Percentiles rank a stretch among this genome's conserved stretches.
Conservation (phyloP, 2,113 vertebrate genomes). For the Rhinolophus sinicus region DNA sequence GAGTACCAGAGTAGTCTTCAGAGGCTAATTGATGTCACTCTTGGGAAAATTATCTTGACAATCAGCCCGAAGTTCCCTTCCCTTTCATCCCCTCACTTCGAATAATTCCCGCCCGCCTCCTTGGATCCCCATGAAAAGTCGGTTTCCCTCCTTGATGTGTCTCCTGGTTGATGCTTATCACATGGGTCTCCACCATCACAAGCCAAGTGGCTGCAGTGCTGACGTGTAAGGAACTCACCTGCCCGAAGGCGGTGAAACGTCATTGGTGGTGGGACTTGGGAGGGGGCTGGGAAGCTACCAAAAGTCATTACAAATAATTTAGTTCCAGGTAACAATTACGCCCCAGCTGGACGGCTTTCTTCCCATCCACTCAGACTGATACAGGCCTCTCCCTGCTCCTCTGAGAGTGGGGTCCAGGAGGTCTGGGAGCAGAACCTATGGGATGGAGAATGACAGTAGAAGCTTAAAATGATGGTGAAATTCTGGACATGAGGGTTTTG, state of each 20-base stretch:
- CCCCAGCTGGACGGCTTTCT: neutral
- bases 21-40: neutral
- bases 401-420: neutral
- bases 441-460: rapidly evolving
- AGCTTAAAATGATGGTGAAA: no score
- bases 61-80: neutral
- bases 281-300: neutral
- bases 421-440: neutral
- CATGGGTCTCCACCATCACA: neutral
- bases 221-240: neutral
- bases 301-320: slow-evolving; percentile 27
- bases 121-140: no score
- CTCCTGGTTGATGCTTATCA: neutral
- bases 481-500: rapidly evolving
- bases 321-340: neutral
- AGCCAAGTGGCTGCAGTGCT: neutral
- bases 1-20: neutral
- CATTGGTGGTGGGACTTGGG: neutral
- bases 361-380: neutral
- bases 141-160: neutral
- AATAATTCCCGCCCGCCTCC: no score
- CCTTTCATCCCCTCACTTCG: neutral
- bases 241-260: neutral
- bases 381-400: rapidly evolving
- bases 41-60: neutral